These are phyloP conservation scores for Blomia tropicalis DNA, from an alignment of 2,888 invertebrate species.

Conservation along the genomic window DNA sequence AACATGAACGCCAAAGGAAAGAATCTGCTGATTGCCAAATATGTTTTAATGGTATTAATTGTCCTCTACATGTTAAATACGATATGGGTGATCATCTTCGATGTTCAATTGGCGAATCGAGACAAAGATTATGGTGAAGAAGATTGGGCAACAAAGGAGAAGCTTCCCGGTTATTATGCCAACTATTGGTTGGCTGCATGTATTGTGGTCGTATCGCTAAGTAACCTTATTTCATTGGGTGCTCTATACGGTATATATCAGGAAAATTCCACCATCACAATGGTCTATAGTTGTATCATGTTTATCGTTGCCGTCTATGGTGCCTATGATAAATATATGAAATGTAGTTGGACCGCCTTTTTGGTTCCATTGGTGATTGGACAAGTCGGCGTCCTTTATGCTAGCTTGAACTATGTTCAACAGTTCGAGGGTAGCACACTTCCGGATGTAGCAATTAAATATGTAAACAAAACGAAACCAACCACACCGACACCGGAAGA, in stretches of 20 bases:
- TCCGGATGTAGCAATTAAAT: not conserved
- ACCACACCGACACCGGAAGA: not conserved
- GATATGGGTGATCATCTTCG: slow-evolving; percentile 8
- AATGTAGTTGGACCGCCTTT: not conserved
- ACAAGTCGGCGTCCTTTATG: not conserved
- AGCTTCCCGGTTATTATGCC: not conserved
- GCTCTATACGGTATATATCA: not conserved
- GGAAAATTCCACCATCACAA: not conserved
- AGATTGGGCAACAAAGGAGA: not conserved
- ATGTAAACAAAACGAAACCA: not conserved
- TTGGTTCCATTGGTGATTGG: not conserved
- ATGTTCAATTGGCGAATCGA: not conserved
- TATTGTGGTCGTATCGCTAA: not conserved
- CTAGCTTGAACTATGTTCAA: not conserved
- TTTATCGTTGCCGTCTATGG: slow-evolving; percentile 5
- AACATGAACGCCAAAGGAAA: slow-evolving; percentile 3
- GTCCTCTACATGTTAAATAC: not conserved
- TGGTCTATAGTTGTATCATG: not conserved
- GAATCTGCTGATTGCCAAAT: not conserved
- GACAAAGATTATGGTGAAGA: not conserved
- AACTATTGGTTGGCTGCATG: slow-evolving; percentile 6
- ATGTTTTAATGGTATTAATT: not conserved
- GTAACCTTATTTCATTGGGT: not conserved
- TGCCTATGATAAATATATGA: slow-evolving; percentile 14
- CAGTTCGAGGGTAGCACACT: not conserved